Conservation (phyloP, 2,113 vertebrate genomes). For the Neopipo cinnamomea region DNA sequence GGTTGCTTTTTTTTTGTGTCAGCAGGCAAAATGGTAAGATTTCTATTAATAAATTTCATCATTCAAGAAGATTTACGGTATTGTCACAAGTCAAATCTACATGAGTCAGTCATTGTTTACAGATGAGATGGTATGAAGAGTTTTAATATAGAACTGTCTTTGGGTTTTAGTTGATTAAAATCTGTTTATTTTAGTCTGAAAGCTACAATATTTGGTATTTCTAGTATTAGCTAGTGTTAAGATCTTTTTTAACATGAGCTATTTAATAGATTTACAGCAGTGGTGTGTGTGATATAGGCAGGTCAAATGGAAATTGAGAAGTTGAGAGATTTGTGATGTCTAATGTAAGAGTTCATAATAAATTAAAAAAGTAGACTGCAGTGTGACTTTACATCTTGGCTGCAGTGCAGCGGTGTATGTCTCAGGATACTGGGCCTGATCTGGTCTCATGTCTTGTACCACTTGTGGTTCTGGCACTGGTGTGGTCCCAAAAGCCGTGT, state of each 20-base stretch:
- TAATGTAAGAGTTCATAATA: background rate
- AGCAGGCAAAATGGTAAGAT: background rate
- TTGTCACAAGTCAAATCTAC: background rate
- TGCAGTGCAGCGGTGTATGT: background rate
- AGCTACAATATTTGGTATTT: background rate
- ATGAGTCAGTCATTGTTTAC: background rate
- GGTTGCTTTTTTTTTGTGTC: background rate
- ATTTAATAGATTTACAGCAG: background rate
- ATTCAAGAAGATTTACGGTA: fast-evolving
- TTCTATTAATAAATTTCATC: background rate
- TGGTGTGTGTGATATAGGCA: background rate
- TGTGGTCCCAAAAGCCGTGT: fast-evolving
- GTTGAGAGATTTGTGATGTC: background rate
- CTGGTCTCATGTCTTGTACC: background rate
- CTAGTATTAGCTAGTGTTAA: background rate
- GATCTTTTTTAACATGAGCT: background rate
- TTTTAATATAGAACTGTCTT: background rate
- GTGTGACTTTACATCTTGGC: background rate
- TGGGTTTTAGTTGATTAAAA: background rate
- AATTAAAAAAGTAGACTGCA: background rate
- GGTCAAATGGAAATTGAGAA: background rate
- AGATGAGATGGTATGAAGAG: background rate
- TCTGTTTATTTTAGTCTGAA: background rate
- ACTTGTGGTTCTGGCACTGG: background rate
- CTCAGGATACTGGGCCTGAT: background rate